phyloP scores from a whole-genome alignment of 2,113 vertebrate species.

The Aptenodytes patagonicus region DNA sequence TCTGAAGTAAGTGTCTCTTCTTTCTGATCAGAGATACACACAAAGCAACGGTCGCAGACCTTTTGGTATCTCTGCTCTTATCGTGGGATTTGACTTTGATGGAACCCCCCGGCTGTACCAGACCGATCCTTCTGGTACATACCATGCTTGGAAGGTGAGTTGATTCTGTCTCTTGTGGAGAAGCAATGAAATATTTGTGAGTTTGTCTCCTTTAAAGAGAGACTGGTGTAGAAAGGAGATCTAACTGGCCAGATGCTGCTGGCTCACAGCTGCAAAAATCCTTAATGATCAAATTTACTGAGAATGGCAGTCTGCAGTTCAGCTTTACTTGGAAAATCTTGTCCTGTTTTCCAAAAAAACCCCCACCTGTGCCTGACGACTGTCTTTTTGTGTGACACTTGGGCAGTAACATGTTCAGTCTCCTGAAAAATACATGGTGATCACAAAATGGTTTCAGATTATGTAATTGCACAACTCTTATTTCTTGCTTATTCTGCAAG shows the following conservation, averaged over 20 bases:
- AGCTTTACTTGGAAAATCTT: neutral
- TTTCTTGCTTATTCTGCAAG: neutral
- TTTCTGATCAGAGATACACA: slow-evolving; percentile 78
- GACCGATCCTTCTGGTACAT: slow-evolving; percentile 87
- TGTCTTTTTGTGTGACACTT: neutral
- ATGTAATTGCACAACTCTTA: neutral
- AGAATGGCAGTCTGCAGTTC: neutral
- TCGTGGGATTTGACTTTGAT: slow-evolving; percentile 87
- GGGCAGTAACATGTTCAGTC: neutral
- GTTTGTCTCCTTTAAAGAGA: neutral
- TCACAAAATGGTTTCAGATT: neutral
- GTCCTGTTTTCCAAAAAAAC: neutral
- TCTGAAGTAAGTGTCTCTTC: neutral
- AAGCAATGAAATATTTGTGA: neutral
- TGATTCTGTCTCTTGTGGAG: neutral
- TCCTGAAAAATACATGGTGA: neutral
- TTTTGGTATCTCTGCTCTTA: slow-evolving; percentile 87
- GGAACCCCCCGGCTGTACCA: slow-evolving; percentile 86
- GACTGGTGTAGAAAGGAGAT: neutral
- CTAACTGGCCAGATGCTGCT: neutral
- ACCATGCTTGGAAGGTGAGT: slow-evolving; percentile 90
- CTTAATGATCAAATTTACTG: neutral
- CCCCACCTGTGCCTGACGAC: neutral
- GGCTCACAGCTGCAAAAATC: neutral
- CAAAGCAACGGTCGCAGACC: slow-evolving; percentile 88